Percentiles rank a stretch among this genome's conserved stretches.
Evolutionary conservation across 2,797 vertebrate species (phyloP).

Genomic region (Adelosebastes latens): DNA sequence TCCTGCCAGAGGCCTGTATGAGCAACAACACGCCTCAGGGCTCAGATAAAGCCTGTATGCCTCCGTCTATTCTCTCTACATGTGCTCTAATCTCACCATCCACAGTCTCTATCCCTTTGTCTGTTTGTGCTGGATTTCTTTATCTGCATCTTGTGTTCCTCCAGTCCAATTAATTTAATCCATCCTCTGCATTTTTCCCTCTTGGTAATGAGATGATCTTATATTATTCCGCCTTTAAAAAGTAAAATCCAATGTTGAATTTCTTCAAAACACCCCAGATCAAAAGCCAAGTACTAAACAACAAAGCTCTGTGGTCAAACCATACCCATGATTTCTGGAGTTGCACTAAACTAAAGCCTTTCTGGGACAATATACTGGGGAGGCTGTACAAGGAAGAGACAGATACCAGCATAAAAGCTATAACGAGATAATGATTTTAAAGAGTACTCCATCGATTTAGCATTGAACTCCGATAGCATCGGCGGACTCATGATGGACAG

Average conservation of each 20-base stretch:
- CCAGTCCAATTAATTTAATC: not conserved
- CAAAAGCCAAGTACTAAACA: not conserved
- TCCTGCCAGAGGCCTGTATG: conserved; percentile 38
- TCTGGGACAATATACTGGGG: not conserved
- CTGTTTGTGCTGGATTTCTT: not conserved
- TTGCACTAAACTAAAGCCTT: not conserved
- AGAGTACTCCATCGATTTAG: not conserved
- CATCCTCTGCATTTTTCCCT: not conserved
- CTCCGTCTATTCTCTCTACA: not conserved
- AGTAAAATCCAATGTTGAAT: not conserved
- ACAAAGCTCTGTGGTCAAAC: not conserved
- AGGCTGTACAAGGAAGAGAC: not conserved
- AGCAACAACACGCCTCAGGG: conserved; percentile 40
- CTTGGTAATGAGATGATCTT: not conserved
- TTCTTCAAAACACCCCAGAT: not conserved
- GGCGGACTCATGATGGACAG: not conserved
- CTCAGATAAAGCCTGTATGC: conserved; percentile 22
- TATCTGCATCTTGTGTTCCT: not conserved
- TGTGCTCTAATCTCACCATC: not conserved
- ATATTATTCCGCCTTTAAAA: not conserved
- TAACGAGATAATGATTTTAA: not conserved
- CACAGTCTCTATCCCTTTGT: conserved; percentile 31
- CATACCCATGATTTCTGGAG: not conserved
- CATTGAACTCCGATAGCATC: not conserved
- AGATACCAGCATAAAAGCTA: not conserved